Evolutionary conservation across 2,113 vertebrate species (phyloP).

Genomic region (Labrus mixtus): DNA sequence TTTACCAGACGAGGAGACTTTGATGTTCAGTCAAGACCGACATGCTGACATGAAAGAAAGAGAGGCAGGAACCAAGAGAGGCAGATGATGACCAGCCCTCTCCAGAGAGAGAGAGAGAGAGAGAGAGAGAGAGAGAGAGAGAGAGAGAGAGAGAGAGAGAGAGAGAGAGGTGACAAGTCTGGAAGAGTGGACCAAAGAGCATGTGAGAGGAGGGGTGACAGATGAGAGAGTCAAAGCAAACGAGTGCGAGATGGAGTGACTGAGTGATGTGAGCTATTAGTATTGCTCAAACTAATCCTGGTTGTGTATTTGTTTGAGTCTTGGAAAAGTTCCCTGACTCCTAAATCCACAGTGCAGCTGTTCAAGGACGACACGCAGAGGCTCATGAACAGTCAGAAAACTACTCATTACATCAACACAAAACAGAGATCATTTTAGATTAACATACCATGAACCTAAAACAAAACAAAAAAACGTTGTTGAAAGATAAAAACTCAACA

Average conservation of each 20-base stretch:
- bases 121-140: too few species aligned
- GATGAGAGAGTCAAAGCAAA: constrained; percentile 20
- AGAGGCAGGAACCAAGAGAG: background rate
- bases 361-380: constrained; percentile 47
- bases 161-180: background rate
- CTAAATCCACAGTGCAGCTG: constrained; percentile 81
- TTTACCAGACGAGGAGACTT: background rate
- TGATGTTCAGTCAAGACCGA: background rate
- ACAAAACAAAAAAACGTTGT: too few species aligned
- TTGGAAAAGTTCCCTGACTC: constrained; percentile 79
- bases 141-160: too few species aligned
- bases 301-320: constrained; percentile 66
- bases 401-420: background rate
- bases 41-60: background rate
- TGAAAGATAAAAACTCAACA: too few species aligned
- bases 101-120: background rate
- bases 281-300: constrained; percentile 34
- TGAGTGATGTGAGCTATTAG: constrained; percentile 33
- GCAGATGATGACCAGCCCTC: background rate
- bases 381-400: constrained; percentile 26
- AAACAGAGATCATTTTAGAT: too few species aligned
- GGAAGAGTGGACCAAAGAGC: background rate
- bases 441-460: too few species aligned
- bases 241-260: background rate
- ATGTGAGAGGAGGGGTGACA: background rate